Evolutionary conservation across 2,888 invertebrate genomes (phyloP).

Genomic region (Tenthredo scrophulariae): DNA sequence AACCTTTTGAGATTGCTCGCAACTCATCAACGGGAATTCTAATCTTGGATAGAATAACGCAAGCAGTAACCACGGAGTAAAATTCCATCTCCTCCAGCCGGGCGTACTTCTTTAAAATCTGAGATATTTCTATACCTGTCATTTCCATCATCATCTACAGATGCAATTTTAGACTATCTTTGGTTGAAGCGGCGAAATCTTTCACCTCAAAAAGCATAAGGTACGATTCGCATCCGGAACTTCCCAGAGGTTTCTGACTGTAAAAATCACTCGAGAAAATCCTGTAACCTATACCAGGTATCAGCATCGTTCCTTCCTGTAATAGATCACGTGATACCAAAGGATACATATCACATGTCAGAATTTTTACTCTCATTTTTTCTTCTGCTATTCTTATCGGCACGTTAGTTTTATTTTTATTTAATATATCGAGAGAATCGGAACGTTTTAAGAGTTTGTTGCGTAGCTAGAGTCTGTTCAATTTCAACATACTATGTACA

Average conservation of each 20-base stretch:
- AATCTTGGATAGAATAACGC: background rate
- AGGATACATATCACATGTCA: background rate
- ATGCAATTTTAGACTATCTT: background rate
- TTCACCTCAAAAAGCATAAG: background rate
- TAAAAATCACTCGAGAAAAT: background rate
- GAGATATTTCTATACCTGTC: background rate
- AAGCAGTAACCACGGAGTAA: background rate
- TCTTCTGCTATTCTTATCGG: background rate
- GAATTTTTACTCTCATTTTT: background rate
- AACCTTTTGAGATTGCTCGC: background rate
- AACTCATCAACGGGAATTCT: background rate
- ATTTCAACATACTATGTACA: background rate
- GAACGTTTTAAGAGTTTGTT: background rate
- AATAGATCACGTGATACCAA: background rate
- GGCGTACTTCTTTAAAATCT: background rate
- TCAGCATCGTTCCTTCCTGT: background rate
- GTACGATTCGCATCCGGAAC: background rate
- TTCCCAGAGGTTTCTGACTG: background rate
- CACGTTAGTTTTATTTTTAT: constrained; percentile 34
- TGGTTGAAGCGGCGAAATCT: background rate
- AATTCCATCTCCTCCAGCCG: background rate
- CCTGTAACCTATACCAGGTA: background rate
- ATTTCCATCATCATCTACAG: background rate
- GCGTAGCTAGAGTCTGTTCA: background rate
- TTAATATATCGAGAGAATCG: background rate